These are phyloP conservation scores for Embidobia sp. DNA, from an alignment of 2,888 invertebrate genomes.

Conservation along the genomic window DNA sequence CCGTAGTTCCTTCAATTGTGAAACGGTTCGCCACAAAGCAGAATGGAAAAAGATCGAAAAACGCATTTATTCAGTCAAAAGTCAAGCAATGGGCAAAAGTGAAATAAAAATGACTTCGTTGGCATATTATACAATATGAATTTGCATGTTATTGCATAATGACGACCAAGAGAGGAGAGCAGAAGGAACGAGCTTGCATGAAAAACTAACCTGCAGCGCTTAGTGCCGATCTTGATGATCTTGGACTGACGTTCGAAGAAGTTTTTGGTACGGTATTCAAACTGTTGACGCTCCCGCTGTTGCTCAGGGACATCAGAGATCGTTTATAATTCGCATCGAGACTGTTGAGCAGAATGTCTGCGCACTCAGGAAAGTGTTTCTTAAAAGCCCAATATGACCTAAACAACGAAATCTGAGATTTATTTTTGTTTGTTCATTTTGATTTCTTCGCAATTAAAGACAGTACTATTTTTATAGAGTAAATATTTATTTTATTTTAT, in stretches of 20 bases:
- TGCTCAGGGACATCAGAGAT: constrained; percentile 85
- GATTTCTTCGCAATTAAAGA: no score
- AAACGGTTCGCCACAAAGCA: constrained; percentile 76
- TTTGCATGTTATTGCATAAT: constrained; percentile 26
- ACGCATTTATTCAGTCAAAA: constrained; percentile 53
- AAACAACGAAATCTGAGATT: no score
- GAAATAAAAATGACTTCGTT: constrained; percentile 12
- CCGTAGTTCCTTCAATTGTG: constrained; percentile 83
- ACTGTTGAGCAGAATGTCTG: constrained; percentile 90
- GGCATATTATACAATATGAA: constrained; percentile 20
- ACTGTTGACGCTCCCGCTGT: constrained; percentile 83
- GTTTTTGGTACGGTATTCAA: constrained; percentile 81
- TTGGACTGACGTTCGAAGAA: constrained; percentile 79
- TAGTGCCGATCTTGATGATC: constrained; percentile 78
- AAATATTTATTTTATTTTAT: no score
- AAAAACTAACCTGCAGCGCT: constrained; percentile 82
- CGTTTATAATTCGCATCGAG: constrained; percentile 91
- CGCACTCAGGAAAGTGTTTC: constrained; percentile 94
- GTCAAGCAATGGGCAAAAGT: constrained; percentile 18
- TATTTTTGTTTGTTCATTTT: no score
- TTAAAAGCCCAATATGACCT: constrained; percentile 96
- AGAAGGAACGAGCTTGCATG: neutral
- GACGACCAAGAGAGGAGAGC: constrained; percentile 6
- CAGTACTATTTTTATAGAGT: no score
- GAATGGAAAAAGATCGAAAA: constrained; percentile 75